Percentiles rank a stretch among this genome's conserved stretches.
Conservation (phyloP, 2,113 vertebrate species). For the Myrmecobius fasciatus region DNA sequence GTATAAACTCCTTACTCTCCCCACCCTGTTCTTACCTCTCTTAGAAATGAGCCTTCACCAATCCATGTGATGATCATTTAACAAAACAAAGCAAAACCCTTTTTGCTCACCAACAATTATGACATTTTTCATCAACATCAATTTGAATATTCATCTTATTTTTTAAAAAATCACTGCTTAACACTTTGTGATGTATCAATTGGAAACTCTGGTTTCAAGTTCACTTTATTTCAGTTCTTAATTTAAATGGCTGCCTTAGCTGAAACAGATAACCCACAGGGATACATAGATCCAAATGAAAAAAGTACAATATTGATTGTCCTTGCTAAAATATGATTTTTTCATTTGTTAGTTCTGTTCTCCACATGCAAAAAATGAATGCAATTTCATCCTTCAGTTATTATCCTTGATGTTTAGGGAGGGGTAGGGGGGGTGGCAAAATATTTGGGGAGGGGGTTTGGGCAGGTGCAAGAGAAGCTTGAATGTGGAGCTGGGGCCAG, state of each 20-base stretch:
- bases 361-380: not conserved
- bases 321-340: not conserved
- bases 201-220: not conserved
- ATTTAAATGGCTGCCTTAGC: not conserved
- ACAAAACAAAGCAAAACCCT: not conserved
- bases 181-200: not conserved
- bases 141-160: not conserved
- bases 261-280: not conserved
- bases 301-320: not conserved
- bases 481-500: not conserved
- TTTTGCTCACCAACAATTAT: not conserved
- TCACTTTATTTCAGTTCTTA: not conserved
- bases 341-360: not conserved
- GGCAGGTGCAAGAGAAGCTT: not conserved
- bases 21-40: not conserved
- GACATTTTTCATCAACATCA: not conserved
- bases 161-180: not conserved
- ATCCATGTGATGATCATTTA: not conserved
- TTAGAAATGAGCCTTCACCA: not conserved
- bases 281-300: not conserved
- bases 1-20: not conserved
- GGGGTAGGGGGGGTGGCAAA: too few relatives aligned
- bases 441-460: too few relatives aligned
- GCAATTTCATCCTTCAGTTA: not conserved
- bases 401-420: not conserved